Percentiles rank a stretch among this genome's conserved stretches.
Evolutionary conservation across 2,113 vertebrate genomes (phyloP).

Genomic region (Brienomyrus brachyistius): DNA sequence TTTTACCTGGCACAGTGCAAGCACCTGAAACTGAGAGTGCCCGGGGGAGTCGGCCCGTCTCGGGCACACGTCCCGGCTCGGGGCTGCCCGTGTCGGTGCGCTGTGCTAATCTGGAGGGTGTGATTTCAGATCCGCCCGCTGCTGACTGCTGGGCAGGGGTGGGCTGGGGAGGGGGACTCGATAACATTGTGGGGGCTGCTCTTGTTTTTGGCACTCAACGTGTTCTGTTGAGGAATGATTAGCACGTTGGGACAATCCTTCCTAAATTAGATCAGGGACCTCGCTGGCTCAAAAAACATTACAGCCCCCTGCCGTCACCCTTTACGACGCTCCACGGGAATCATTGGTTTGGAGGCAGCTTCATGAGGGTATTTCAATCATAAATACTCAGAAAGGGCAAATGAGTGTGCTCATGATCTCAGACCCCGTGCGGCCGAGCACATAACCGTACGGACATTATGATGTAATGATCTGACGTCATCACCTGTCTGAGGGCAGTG

Average conservation of each 20-base stretch:
- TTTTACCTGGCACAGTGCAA: neutral
- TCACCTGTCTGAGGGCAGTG: neutral
- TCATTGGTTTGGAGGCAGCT: neutral
- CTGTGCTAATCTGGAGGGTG: neutral
- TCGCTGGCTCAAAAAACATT: neutral
- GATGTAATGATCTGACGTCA: neutral
- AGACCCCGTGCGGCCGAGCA: neutral
- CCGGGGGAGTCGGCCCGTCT: neutral
- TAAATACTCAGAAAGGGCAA: neutral
- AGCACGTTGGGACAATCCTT: neutral
- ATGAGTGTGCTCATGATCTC: neutral
- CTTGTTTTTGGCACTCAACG: neutral
- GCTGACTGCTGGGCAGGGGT: neutral
- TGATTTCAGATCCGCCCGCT: neutral
- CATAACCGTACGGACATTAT: neutral
- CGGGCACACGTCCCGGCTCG: neutral
- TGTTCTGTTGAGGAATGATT: slow-evolving; percentile 13
- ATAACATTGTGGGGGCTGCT: neutral
- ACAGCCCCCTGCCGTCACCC: neutral
- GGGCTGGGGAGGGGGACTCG: neutral
- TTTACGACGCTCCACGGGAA: neutral
- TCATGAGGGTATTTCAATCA: neutral
- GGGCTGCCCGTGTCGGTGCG: neutral
- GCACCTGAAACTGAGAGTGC: neutral
- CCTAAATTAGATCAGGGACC: neutral